phyloP scores from a whole-genome alignment of 1,140 invertebrate genomes.

The Eurosta solidaginis region DNA sequence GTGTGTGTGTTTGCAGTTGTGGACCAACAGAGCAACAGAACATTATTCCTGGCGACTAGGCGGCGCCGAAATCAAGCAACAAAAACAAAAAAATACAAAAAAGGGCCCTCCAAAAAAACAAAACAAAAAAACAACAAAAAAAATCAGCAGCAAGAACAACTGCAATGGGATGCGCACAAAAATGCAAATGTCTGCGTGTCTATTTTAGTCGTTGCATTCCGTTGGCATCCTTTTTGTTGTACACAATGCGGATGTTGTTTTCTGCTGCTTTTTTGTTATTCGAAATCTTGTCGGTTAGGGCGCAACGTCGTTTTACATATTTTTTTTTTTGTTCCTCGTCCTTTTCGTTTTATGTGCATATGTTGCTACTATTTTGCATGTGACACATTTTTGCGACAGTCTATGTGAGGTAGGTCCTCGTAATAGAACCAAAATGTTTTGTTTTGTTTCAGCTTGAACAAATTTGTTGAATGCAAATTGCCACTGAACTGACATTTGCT shows the following conservation, averaged over 20 bases:
- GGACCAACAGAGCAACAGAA: too few species aligned
- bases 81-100: neutral
- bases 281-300: neutral
- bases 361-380: neutral
- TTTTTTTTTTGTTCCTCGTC: neutral
- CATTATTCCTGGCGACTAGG: neutral
- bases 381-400: slow-evolving; percentile 1
- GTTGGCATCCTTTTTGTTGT: neutral
- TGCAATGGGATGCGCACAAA: neutral
- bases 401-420: neutral
- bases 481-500: neutral
- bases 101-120: too few species aligned
- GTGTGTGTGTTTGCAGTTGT: too few species aligned
- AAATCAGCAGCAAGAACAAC: neutral
- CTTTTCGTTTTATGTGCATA: too few species aligned
- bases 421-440: neutral
- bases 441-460: slow-evolving; percentile 18
- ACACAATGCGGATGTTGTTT: slow-evolving; percentile 10
- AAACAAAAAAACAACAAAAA: neutral
- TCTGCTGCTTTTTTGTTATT: neutral
- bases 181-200: neutral
- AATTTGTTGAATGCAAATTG: slow-evolving; percentile 16
- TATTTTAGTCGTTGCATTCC: neutral
- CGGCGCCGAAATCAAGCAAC: slow-evolving; percentile 4
- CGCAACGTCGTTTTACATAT: neutral